Evolutionary conservation across 2,797 vertebrate genomes (phyloP), one percentile per base, ranked within the genome.

Genomic region (Sebastes flavidus): DNA sequence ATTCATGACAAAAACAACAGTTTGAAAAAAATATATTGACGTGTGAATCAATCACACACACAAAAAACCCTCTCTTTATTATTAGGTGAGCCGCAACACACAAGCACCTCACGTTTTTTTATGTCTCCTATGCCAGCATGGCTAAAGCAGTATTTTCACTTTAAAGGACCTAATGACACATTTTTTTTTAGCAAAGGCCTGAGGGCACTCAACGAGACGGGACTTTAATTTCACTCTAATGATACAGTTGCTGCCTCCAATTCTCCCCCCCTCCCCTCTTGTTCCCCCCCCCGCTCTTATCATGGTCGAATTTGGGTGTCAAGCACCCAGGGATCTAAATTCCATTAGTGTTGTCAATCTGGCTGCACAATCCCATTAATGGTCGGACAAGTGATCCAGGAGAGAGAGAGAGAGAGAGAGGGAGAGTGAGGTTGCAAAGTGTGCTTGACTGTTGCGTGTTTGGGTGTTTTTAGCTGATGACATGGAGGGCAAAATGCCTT

Each of bases 281-380:
- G n/a, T 1, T 12, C 6, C 1, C 6, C 49, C 25, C 24, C 72
- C 22, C 3, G 7, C 30, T 79, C 29, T 74, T 83, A 80, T 85
- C 63, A 73, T 27, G 29, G 76, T 86, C 18, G 5, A 85, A 87
- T 81, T 80, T 82, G 52, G 72, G 82, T 80, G 83, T 90, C 82
- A 79, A 73, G 71, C 79, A 65, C 54, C 68, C 81, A 34, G 77
- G 71, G 78, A 80, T 87, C 75, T 80, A 75, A 89, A 85, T 91
- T 86, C 82, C 83, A 91, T 91, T 85, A 89, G 72, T 22, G 56
- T 25, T 77, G 69, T 84, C 85, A 72, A 27, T 88, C 76, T 72
- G 56, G 59, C 72, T 69, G 60, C 82, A 79, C 76, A 88, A 71
- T 86, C 67, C 52, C 66, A 80, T 89, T 90, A 86, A 82, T 84